Base-by-base conservation (phyloP, 30 jellyfish, hydroid and myxozoan species). In the Catostylus mosaicus region DNA sequence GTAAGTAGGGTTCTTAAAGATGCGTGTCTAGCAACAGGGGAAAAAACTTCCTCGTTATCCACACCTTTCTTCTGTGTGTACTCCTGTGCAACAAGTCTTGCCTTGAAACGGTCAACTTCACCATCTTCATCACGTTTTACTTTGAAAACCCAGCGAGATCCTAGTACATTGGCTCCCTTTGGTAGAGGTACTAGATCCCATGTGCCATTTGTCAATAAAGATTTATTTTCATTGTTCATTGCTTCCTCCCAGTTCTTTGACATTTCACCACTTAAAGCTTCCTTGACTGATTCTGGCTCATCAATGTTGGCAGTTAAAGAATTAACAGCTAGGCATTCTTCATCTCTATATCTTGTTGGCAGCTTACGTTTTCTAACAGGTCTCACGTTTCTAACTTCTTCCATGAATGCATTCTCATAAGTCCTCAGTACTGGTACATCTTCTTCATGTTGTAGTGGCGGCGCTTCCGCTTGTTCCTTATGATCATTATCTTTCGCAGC, bases 231-330 rank as follows among this genome's bases (percentile, higher is more conserved):
- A 48, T 23, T 3, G 20, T 31, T 73, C 30, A 31, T 68, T 68
- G 81, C 30, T 31, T 31, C 62, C 16, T 68, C 20, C 62, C 57
- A 38, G 11, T 68, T 30, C 9, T 10, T 68, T 33, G 57, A 38
- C 14, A 8, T 10, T 62, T 62, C 75, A 8, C 75, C 75, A 62
- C 24, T 62, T 30, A 23, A 62, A 30, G 75, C 75, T 62, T 34
- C 75, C 12, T 62, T 5, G 24, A 62, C 31, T 23, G 31, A 8
- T 22, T 62, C 23, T 8, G 75, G 75, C 46, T 62, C 75, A 62
- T 62, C 75, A 62, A 62, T 62, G 50, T 62, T 18, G 23, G 75
- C 50, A 30, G 75, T 62, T 8, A 62, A 30, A 8, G 23, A 8
- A 30, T 62, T 30, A 62, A 30, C 14, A 9, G 20, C 20, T 9